Evolutionary conservation across 1,140 invertebrate species (phyloP).

Genomic region (Ladona fulva): DNA sequence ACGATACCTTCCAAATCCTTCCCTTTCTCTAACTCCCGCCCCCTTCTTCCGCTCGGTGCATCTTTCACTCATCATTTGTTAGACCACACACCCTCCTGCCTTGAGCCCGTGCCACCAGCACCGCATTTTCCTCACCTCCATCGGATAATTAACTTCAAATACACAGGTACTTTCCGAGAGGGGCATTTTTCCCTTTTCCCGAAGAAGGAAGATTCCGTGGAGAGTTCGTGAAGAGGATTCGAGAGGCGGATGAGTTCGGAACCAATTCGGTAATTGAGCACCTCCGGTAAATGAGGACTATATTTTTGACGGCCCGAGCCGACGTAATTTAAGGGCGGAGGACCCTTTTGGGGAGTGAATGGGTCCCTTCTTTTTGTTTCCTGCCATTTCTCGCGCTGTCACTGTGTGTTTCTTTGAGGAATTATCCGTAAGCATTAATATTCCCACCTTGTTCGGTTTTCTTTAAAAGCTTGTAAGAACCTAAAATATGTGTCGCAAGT

Average conservation of each 20-base stretch:
- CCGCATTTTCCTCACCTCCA: neutral
- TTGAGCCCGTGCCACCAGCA: neutral
- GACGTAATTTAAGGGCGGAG: no score
- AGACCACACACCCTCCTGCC: neutral
- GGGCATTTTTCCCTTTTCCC: neutral
- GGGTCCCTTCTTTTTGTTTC: no score
- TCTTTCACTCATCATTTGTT: neutral
- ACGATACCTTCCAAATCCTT: neutral
- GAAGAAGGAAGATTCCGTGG: neutral
- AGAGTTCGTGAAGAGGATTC: neutral
- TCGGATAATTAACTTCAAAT: conserved; percentile 2
- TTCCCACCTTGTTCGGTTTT: no score
- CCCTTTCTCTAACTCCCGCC: neutral
- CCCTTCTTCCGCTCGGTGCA: neutral
- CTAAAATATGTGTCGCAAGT: no score
- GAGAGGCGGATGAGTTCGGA: neutral
- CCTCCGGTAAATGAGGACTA: neutral
- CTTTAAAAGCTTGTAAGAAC: no score
- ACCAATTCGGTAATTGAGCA: neutral
- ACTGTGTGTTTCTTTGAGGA: no score
- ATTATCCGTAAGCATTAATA: no score
- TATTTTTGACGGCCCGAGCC: neutral
- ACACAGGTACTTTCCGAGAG: neutral
- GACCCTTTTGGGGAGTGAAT: no score
- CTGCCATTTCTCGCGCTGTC: no score